A percentile compares a stretch with the other conserved stretches of the same genome.
Conservation (phyloP, 2,888 invertebrate species). For the Morpho achilles region DNA sequence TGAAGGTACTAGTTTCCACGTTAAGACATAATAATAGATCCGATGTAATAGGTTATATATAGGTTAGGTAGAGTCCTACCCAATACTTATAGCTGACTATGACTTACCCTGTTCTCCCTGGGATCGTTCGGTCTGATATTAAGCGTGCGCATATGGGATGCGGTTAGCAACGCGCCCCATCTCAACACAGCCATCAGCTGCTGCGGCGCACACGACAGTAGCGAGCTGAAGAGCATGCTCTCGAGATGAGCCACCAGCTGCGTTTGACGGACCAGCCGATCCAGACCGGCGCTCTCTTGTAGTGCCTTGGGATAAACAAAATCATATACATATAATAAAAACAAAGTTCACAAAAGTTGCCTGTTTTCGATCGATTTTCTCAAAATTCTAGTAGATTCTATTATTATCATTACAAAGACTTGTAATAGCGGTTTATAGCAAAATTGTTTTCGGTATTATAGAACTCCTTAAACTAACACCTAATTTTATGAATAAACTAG, state of each 20-base stretch:
- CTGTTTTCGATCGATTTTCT: no score
- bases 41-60: no score
- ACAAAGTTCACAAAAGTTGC: not conserved
- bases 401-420: no score
- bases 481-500: no score
- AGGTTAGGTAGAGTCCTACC: no score
- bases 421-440: no score
- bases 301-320: constrained; percentile 76
- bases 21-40: no score
- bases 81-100: no score
- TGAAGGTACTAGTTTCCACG: no score
- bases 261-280: constrained; percentile 88
- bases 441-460: no score
- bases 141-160: constrained; percentile 85
- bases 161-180: constrained; percentile 86
- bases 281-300: constrained; percentile 88
- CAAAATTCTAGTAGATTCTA: no score
- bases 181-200: constrained; percentile 83
- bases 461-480: no score
- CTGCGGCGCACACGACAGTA: constrained; percentile 83
- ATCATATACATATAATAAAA: not conserved
- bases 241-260: constrained; percentile 90
- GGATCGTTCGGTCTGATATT: constrained; percentile 91
- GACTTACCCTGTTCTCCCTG: constrained; percentile 82
- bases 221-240: constrained; percentile 88